phyloP scores from a whole-genome alignment of 2,797 vertebrate species.

The Cyclura pinguis region DNA sequence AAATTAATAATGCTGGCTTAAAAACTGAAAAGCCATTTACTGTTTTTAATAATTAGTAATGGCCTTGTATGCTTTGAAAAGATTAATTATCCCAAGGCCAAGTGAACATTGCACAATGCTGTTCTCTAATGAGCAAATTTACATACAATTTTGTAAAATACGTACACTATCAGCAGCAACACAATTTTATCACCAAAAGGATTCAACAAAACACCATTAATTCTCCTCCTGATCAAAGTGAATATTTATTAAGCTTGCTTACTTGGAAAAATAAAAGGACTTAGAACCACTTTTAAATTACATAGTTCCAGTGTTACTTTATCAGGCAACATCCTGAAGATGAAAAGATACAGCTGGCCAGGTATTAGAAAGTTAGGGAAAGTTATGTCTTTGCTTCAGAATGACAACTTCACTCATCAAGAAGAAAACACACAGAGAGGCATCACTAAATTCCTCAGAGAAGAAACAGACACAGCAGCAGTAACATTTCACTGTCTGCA shows the following conservation, averaged over 20 bases:
- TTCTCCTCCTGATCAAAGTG: constrained; percentile 65
- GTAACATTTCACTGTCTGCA: neutral
- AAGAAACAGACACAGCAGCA: neutral
- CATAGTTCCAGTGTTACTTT: constrained; percentile 40
- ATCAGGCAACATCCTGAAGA: constrained; percentile 48
- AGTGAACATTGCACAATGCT: constrained; percentile 67
- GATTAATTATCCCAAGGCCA: constrained; percentile 71
- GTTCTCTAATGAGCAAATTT: constrained; percentile 77
- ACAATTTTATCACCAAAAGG: constrained; percentile 65
- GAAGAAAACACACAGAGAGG: neutral
- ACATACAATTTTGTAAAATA: constrained; percentile 75
- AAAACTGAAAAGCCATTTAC: constrained; percentile 62
- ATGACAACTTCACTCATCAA: constrained; percentile 44
- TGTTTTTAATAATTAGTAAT: constrained; percentile 72
- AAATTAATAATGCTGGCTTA: constrained; percentile 50
- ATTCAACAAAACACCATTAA: constrained; percentile 63
- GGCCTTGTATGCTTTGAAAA: constrained; percentile 59
- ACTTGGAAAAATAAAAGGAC: constrained; percentile 12
- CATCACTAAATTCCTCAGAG: neutral
- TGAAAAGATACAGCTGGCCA: constrained; percentile 51
- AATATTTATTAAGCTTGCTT: constrained; percentile 56
- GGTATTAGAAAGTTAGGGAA: constrained; percentile 51
- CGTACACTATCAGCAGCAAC: constrained; percentile 59
- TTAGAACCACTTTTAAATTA: constrained; percentile 41
- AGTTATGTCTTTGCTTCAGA: constrained; percentile 12